Conservation (phyloP, 2,113 vertebrate genomes). For the Tragelaphus buxtoni region DNA sequence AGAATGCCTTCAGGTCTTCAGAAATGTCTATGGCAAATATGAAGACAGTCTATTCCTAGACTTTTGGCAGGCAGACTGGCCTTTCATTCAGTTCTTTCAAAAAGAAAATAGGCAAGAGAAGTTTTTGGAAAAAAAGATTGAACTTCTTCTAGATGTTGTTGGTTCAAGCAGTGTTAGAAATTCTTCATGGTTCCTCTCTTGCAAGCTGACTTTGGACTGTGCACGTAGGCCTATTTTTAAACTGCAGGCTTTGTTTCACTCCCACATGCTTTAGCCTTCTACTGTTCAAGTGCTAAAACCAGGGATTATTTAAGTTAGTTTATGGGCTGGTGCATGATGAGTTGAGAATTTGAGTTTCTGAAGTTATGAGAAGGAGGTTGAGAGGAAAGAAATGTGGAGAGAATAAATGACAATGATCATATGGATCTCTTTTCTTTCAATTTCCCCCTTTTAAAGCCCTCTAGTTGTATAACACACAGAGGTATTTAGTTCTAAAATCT, state of each 20-base stretch:
- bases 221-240: slow-evolving; percentile 59
- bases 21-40: slow-evolving; percentile 71
- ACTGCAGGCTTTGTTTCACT: slow-evolving; percentile 30
- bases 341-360: slow-evolving; percentile 50
- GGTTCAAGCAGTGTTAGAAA: slow-evolving; percentile 71
- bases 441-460: not conserved
- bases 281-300: slow-evolving; percentile 63
- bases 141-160: slow-evolving; percentile 73
- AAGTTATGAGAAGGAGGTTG: not conserved
- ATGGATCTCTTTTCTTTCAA: not conserved
- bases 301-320: slow-evolving; percentile 58
- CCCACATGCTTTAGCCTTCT: slow-evolving; percentile 42
- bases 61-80: slow-evolving; percentile 75
- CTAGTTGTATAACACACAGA: not conserved
- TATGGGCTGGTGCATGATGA: slow-evolving; percentile 14
- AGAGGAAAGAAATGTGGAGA: not conserved
- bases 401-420: not conserved
- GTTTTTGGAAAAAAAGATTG: slow-evolving; percentile 61
- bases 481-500: not conserved
- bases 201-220: slow-evolving; percentile 51
- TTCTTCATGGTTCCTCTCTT: slow-evolving; percentile 60
- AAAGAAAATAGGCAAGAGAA: slow-evolving; percentile 66
- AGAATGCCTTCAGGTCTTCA: slow-evolving; percentile 70
- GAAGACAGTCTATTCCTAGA: slow-evolving; percentile 78
- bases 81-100: slow-evolving; percentile 68